Evolutionary conservation across 2,888 invertebrate species (phyloP).

Genomic region (Flexamia atlantica): DNA sequence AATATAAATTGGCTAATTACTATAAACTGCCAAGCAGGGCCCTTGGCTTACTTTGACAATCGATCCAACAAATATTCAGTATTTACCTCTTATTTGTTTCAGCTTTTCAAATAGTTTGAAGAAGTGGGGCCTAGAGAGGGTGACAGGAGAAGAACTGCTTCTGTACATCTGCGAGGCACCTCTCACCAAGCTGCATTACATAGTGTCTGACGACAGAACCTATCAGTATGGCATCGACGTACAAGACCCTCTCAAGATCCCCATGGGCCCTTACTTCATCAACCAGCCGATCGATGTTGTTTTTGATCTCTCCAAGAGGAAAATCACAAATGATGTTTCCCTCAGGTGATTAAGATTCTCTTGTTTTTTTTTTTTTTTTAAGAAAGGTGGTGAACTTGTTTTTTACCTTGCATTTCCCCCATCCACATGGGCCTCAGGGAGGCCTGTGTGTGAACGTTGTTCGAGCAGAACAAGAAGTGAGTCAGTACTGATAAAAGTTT

Average conservation of each 20-base stretch:
- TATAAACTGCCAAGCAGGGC: no score
- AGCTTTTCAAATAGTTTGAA: conserved; percentile 81
- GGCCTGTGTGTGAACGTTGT: no score
- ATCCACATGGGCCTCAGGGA: no score
- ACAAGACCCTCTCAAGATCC: conserved; percentile 87
- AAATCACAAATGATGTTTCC: conserved; percentile 84
- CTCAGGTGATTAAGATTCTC: no score
- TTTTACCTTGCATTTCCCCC: no score
- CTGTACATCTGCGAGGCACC: conserved; percentile 94
- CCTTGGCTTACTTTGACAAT: no score
- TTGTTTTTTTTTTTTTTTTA: no score
- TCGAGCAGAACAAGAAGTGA: no score
- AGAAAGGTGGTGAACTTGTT: no score
- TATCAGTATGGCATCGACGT: conserved; percentile 93
- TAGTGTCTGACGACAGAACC: conserved; percentile 85
- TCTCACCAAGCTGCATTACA: conserved; percentile 83
- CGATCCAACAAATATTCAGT: no score
- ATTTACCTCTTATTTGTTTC: conserved; percentile 64
- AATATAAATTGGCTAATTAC: no score
- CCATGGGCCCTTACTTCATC: conserved; percentile 92
- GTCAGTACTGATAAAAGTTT: no score
- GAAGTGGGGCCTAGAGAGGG: conserved; percentile 91
- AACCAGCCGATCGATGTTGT: conserved; percentile 90
- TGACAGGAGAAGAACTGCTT: conserved; percentile 86
- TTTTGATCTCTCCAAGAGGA: conserved; percentile 87